Evolutionary conservation across 2,113 vertebrate species (phyloP).

Genomic region (Forbesichthys agassizii): DNA sequence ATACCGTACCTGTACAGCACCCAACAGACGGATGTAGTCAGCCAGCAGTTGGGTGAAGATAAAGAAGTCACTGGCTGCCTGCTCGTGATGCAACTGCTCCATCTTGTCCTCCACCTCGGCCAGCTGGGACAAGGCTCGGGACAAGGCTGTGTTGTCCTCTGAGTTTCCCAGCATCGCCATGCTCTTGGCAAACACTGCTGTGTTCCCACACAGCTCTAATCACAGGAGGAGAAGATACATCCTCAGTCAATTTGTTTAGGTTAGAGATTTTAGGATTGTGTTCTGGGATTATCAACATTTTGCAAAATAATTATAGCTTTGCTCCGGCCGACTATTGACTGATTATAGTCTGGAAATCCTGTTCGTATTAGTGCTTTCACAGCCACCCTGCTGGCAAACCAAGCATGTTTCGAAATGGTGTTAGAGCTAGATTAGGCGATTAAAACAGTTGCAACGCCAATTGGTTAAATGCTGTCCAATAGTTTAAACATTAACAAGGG

Average conservation of each 20-base stretch:
- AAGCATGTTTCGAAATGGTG: too few species aligned
- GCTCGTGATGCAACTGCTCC: slow-evolving; percentile 93
- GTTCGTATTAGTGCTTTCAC: too few species aligned
- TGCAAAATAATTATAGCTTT: too few species aligned
- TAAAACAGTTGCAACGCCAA: too few species aligned
- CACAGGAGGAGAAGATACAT: not conserved
- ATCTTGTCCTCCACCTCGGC: slow-evolving; percentile 97
- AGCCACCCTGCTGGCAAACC: too few species aligned
- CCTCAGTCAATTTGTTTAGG: not conserved
- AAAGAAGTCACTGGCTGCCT: slow-evolving; percentile 92
- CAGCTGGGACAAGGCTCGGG: slow-evolving; percentile 91
- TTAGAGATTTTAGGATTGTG: too few species aligned
- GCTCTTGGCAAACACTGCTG: slow-evolving; percentile 93
- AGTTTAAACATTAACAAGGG: too few species aligned
- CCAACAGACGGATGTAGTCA: slow-evolving; percentile 92
- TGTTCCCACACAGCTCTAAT: slow-evolving; percentile 86
- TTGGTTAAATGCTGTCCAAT: too few species aligned
- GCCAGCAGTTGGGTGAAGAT: slow-evolving; percentile 88
- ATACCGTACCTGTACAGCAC: slow-evolving; percentile 76
- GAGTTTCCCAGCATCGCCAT: slow-evolving; percentile 96
- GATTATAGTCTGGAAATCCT: too few species aligned
- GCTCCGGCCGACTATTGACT: too few species aligned
- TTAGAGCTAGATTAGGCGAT: too few species aligned
- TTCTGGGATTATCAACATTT: too few species aligned
- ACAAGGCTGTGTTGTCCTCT: slow-evolving; percentile 94